These are phyloP conservation scores for Tychaedon coryphoeus DNA, from an alignment of 2,113 vertebrate genomes.

Conservation along the genomic window DNA sequence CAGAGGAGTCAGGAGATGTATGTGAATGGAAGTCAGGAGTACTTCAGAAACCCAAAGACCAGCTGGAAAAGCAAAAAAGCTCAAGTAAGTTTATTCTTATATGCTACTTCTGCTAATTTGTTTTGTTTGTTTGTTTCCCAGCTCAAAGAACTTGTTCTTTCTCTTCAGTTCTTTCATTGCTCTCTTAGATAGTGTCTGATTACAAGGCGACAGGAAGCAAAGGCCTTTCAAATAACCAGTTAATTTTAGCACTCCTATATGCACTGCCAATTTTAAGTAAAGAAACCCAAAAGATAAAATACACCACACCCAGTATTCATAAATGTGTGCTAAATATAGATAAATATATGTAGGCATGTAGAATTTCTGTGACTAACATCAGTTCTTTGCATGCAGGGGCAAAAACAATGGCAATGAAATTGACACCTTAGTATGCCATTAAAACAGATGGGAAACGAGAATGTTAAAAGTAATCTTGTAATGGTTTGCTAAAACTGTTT, in stretches of 20 bases:
- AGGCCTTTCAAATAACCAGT: background rate
- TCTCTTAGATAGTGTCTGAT: background rate
- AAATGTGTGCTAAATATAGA: background rate
- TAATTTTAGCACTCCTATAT: background rate
- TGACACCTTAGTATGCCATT: background rate
- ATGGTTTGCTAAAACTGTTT: background rate
- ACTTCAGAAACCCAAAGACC: background rate
- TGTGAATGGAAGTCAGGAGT: background rate
- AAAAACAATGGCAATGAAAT: background rate
- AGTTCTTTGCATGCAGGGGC: background rate
- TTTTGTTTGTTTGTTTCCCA: background rate
- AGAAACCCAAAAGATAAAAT: background rate
- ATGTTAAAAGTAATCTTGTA: background rate
- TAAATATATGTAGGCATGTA: background rate
- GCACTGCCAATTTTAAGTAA: background rate
- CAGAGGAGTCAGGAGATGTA: background rate
- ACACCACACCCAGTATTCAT: background rate
- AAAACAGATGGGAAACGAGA: background rate
- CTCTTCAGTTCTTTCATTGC: background rate
- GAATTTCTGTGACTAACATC: background rate
- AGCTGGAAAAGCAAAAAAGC: background rate
- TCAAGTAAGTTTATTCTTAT: slow-evolving; percentile 12
- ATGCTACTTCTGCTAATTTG: background rate
- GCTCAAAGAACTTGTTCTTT: background rate
- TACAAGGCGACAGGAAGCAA: background rate